phyloP scores from a whole-genome alignment of 1,140 invertebrate species.

The Daktulosphaira vitifoliae region DNA sequence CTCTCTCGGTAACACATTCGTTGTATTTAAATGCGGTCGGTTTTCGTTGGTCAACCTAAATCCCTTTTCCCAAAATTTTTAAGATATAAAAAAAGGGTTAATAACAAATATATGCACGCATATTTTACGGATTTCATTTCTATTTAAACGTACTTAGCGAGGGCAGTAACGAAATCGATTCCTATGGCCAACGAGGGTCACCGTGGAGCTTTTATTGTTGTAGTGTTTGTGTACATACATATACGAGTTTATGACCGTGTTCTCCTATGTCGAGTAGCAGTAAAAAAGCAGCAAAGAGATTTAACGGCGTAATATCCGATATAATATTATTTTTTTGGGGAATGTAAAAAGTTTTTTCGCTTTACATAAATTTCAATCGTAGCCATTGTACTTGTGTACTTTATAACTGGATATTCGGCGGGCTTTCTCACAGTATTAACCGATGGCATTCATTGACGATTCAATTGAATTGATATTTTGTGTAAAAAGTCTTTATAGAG shows the following conservation, averaged over 20 bases:
- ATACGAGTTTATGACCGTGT: slow-evolving; percentile 5
- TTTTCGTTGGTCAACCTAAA: background rate
- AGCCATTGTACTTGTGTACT: no score
- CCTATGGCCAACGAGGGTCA: background rate
- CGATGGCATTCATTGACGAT: no score
- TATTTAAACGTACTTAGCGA: slow-evolving; percentile 22
- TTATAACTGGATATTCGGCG: background rate
- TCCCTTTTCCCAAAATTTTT: background rate
- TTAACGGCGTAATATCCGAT: slow-evolving; percentile 25
- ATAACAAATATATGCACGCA: slow-evolving; percentile 20
- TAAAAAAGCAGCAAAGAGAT: slow-evolving; percentile 17
- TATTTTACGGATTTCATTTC: slow-evolving; percentile 18
- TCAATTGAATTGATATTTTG: no score
- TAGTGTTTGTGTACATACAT: background rate
- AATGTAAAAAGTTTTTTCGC: slow-evolving; percentile 12
- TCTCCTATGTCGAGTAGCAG: slow-evolving; percentile 7
- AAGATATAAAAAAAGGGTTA: background rate
- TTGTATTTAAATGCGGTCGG: slow-evolving; percentile 4
- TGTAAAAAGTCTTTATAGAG: no score
- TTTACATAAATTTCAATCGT: slow-evolving; percentile 24
- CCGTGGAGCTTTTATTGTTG: slow-evolving; percentile 9
- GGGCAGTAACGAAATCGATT: slow-evolving; percentile 5
- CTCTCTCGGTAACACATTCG: background rate
- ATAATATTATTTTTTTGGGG: slow-evolving; percentile 1
- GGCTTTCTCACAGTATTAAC: slow-evolving; percentile 1